Conservation (phyloP, 1,140 invertebrate species). For the Coptotermes formosanus region DNA sequence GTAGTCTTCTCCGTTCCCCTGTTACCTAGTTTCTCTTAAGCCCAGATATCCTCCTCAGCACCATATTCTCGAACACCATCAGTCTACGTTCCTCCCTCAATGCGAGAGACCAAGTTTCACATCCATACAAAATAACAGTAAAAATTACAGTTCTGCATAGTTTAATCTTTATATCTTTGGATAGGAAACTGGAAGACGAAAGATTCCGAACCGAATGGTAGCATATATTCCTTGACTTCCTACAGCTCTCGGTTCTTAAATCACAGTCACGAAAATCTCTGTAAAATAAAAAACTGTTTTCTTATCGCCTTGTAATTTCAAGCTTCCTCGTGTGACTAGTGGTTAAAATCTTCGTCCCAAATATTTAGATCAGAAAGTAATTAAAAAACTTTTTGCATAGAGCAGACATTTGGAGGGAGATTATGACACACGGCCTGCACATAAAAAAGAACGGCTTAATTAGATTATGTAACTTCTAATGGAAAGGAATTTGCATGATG, state of each 20-base stretch:
- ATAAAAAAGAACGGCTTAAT: constrained; percentile 17
- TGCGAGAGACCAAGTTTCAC: too few relatives aligned
- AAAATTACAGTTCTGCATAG: too few relatives aligned
- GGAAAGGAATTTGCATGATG: constrained; percentile 7
- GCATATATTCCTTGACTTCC: too few relatives aligned
- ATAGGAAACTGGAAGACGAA: too few relatives aligned
- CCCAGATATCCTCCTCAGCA: too few relatives aligned
- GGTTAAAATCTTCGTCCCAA: not conserved
- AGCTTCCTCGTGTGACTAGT: constrained; percentile 16
- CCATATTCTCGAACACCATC: too few relatives aligned
- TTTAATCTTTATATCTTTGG: too few relatives aligned
- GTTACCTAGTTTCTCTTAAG: too few relatives aligned
- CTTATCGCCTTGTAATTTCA: not conserved
- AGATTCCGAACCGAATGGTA: too few relatives aligned
- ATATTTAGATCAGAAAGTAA: constrained; percentile 19
- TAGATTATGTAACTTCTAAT: constrained; percentile 18
- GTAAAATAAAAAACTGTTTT: not conserved
- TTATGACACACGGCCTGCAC: not conserved
- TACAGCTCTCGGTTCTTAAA: not conserved
- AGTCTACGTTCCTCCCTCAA: too few relatives aligned
- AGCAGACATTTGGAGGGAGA: not conserved
- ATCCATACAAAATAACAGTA: too few relatives aligned
- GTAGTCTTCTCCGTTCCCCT: too few relatives aligned
- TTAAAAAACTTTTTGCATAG: not conserved
- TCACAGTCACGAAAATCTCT: not conserved